Evolutionary conservation across 2,797 vertebrate species (phyloP).

Genomic region (Cyprinella venusta): DNA sequence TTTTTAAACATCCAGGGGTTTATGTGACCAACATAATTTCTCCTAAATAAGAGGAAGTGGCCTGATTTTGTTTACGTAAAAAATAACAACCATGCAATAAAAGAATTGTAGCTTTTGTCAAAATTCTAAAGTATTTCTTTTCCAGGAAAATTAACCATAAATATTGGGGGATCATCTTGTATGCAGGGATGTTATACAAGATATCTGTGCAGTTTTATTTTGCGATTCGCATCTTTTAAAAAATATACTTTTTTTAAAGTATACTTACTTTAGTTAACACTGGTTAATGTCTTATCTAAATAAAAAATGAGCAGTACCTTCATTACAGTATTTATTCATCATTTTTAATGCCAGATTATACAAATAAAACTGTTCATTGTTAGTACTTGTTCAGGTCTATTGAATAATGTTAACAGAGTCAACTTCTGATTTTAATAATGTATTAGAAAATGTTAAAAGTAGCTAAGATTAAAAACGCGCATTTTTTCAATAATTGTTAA

Average conservation of each 20-base stretch:
- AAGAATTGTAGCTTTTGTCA: background rate
- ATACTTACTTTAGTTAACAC: too few species aligned
- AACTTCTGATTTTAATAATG: too few species aligned
- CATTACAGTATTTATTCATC: background rate
- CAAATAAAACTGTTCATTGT: too few species aligned
- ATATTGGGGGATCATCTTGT: background rate
- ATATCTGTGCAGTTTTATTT: background rate
- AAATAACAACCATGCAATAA: background rate
- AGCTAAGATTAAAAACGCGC: background rate
- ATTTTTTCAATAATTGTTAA: too few species aligned
- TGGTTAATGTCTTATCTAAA: background rate
- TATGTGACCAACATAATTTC: conserved; percentile 5
- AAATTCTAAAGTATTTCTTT: background rate
- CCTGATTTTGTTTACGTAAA: background rate
- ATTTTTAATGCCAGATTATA: background rate
- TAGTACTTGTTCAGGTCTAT: too few species aligned
- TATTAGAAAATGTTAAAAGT: background rate
- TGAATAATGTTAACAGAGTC: too few species aligned
- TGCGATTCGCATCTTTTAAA: too few species aligned
- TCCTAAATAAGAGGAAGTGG: background rate
- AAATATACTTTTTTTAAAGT: background rate
- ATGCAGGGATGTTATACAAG: background rate
- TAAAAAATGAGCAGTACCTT: background rate
- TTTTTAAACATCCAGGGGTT: background rate
- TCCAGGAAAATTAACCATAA: background rate